A percentile compares a stretch with the other conserved stretches of the same genome.
These are phyloP conservation scores for Lasioglossum calceatum DNA, from an alignment of 2,888 invertebrate species.

Conservation along the genomic window DNA sequence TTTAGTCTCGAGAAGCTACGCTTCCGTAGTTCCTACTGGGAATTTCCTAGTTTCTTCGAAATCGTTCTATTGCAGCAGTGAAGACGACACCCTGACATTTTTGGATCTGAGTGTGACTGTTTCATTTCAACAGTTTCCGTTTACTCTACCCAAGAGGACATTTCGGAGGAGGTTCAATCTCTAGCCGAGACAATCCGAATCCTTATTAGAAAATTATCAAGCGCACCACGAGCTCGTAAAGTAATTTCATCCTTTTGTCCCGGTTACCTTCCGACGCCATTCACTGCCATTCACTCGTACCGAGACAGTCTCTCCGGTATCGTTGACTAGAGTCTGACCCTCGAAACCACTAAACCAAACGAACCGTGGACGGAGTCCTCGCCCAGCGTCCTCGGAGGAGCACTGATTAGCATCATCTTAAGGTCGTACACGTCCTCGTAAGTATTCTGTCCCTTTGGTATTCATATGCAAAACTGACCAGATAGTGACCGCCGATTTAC, in stretches of 20 bases:
- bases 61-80: too few species aligned
- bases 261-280: constrained; percentile 26
- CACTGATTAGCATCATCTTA: constrained; percentile 82
- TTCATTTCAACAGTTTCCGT: too few species aligned
- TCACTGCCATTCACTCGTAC: constrained; percentile 12
- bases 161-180: background rate
- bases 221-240: constrained; percentile 2
- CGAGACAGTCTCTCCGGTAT: constrained; percentile 15
- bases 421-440: constrained; percentile 70
- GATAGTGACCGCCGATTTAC: constrained; percentile 82
- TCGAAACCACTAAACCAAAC: constrained; percentile 79
- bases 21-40: too few species aligned
- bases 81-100: too few species aligned
- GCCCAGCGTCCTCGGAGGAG: constrained; percentile 61
- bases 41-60: too few species aligned
- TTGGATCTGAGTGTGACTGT: too few species aligned
- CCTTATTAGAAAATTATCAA: constrained; percentile 33
- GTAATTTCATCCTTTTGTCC: constrained; percentile 39
- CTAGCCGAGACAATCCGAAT: constrained; percentile 2
- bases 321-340: constrained; percentile 56
- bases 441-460: constrained; percentile 73
- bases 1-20: too few species aligned
- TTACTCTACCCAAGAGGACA: background rate
- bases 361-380: constrained; percentile 74
- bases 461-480: constrained; percentile 84